A percentile compares a stretch with the other conserved stretches of the same genome.
Evolutionary conservation across 2,888 invertebrate species (phyloP).

Genomic region (Subacronicta megacephala): DNA sequence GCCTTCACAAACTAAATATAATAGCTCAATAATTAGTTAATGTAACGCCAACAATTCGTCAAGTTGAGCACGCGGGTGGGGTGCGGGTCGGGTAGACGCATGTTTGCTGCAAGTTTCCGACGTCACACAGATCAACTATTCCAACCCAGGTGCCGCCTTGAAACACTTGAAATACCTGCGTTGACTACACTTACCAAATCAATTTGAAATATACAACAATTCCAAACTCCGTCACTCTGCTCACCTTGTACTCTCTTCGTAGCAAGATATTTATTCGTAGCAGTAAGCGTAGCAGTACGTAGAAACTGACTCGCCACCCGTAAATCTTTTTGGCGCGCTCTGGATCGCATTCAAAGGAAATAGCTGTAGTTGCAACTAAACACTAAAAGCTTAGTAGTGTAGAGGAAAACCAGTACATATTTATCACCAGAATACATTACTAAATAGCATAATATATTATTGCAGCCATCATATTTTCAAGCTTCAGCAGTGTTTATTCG

Average conservation of each 20-base stretch:
- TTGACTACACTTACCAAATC: constrained; percentile 52
- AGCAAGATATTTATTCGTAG: constrained; percentile 50
- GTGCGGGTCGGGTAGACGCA: constrained; percentile 41
- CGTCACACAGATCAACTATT: constrained; percentile 50
- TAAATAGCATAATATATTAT: neutral
- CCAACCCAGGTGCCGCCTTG: constrained; percentile 47
- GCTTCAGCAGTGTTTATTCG: neutral
- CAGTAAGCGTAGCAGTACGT: constrained; percentile 53
- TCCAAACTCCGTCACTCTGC: constrained; percentile 50
- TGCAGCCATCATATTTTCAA: constrained; percentile 10
- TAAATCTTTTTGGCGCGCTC: constrained; percentile 43
- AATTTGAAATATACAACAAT: constrained; percentile 45
- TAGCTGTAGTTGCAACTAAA: constrained; percentile 41
- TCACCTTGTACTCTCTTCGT: constrained; percentile 35
- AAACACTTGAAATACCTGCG: constrained; percentile 58
- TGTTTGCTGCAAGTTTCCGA: constrained; percentile 54
- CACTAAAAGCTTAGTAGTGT: constrained; percentile 33
- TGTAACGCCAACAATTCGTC: constrained; percentile 59
- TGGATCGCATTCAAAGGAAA: constrained; percentile 48
- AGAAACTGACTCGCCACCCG: constrained; percentile 51
- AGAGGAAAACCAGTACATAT: constrained; percentile 19
- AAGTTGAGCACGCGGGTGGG: constrained; percentile 30
- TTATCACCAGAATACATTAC: constrained; percentile 15
- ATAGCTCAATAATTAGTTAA: constrained; percentile 50
- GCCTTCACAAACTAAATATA: constrained; percentile 47